Evolutionary conservation across 2,797 vertebrate genomes (phyloP), one percentile per base, ranked within the genome.

Genomic region (Naso thynnoides): DNA sequence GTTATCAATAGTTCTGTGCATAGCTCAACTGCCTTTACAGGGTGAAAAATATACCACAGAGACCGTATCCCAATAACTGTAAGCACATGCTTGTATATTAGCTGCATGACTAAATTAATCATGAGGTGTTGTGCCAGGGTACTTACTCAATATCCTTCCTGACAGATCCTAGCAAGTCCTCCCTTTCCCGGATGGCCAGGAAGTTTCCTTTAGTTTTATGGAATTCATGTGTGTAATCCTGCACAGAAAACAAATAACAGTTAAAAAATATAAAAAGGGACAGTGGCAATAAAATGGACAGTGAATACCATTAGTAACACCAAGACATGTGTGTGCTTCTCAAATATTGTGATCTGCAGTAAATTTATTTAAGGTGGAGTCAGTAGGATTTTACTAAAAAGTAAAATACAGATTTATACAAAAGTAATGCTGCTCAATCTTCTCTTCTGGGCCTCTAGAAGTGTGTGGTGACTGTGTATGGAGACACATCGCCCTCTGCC

Each of bases 181-280:
- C 97, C 76, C 97, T 94, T 93, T 99, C 98, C 78, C 97, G 93
- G 86, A 99, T 95, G 58, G 97, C 96, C 92, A 96, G 26, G 83
- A 99, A 99, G 90, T 99, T 99, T 65, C 96, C 94, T 96, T 99
- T 99, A 91, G 98, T 99, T 96, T 99, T 99, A 94, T 99, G 97
- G 86, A 98, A 99, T 92, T 99, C 98, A 0, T 99, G 97, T 0
- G 98, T 99, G 85, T 99, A 99, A 91, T 99, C 98, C 98, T 99
- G 90, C 0, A 0, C 81, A 84, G 18, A 49, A 59, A 76, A 77
- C 41, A 77, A 50, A 64, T n/a, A 6, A 18, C 61, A 24, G 52
- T n/a, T n/a, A n/a, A 2, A 55, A 50, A 52, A 42, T n/a, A 0
- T 62, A 47, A 4, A 38, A 1, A 19, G 9, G 2, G 8, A 4